Evolutionary conservation across 2,888 invertebrate genomes (phyloP).

Genomic region (Baccha elongata): DNA sequence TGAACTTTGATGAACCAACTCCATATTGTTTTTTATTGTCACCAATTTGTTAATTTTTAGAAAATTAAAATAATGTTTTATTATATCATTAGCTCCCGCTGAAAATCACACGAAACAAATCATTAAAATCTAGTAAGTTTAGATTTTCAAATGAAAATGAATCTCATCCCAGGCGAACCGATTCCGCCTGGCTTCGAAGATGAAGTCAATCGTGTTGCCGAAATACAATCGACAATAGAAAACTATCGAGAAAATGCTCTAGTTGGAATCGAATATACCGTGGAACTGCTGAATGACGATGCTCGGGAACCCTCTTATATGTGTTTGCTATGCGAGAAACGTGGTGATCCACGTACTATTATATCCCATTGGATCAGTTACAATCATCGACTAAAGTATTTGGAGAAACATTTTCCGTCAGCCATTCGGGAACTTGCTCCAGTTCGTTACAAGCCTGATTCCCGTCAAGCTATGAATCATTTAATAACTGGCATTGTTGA

Average conservation of each 20-base stretch:
- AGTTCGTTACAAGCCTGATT: conserved; percentile 85
- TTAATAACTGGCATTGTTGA: conserved; percentile 85
- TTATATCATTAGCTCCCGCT: too few species aligned
- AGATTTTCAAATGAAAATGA: conserved; percentile 78
- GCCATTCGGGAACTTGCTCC: conserved; percentile 85
- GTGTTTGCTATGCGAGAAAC: conserved; percentile 91
- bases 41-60: too few species aligned
- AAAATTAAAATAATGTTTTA: too few species aligned
- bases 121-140: too few species aligned
- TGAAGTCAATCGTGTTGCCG: conserved; percentile 83
- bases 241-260: conserved; percentile 82
- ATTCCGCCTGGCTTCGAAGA: conserved; percentile 89
- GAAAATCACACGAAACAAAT: too few species aligned
- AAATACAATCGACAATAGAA: conserved; percentile 84
- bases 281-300: conserved; percentile 87
- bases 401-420: conserved; percentile 84
- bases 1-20: too few species aligned
- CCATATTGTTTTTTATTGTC: too few species aligned
- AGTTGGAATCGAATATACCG: conserved; percentile 90
- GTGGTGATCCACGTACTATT: conserved; percentile 90
- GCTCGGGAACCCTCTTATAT: conserved; percentile 89
- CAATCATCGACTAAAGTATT: conserved; percentile 89
- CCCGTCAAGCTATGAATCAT: conserved; percentile 83
- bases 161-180: conserved; percentile 85
- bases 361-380: conserved; percentile 90